Evolutionary conservation across 2,113 vertebrate genomes (phyloP), one percentile per base, ranked within the genome.

Genomic region (Natator depressus): DNA sequence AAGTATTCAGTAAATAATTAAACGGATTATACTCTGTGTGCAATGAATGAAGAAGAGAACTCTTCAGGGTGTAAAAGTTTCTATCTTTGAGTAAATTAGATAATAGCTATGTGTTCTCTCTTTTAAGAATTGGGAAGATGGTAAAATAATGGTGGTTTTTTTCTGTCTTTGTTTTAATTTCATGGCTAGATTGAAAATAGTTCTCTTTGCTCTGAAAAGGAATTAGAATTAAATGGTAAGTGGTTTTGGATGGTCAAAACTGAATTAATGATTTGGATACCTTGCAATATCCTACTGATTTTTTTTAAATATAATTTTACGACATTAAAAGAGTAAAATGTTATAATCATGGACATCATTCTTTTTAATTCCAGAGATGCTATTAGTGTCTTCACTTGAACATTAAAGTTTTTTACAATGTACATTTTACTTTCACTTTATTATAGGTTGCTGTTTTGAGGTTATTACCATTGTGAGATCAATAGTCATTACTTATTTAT

Each of bases 401-500:
- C 51, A 1, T 96, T 91, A 49, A 10, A 8, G 87, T 89, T 62
- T 42, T 84, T 88, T 93, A 87, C 85, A 97, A 94, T 38, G 29
- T 0, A 51, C 86, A 88, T 93, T 96, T 97, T 94, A 88, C 80
- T 50, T 80, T 87, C 88, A n/a, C 89, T 96, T 98, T 96, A 94
- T 96, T 94, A 97, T 92, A 97, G 92, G 93, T 96, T 89, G 95
- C 91, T 96, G 55, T 87, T 96, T 95, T 89, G 94, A 96, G 93
- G 94, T 96, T 97, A 95, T 96, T 92, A 69, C 93, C 93, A 62
- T 93, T 95, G 88, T 2, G 51, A 94, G 91, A 97, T 97, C 96
- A 82, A 97, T 96, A 96, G 84, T 82, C 87, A 93, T 96, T 96
- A 96, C 89, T 97, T 96, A 97, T 98, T 97, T 93, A 96, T 96